Conservation (phyloP, 1,140 invertebrate species). For the Drosophila navojoa region DNA sequence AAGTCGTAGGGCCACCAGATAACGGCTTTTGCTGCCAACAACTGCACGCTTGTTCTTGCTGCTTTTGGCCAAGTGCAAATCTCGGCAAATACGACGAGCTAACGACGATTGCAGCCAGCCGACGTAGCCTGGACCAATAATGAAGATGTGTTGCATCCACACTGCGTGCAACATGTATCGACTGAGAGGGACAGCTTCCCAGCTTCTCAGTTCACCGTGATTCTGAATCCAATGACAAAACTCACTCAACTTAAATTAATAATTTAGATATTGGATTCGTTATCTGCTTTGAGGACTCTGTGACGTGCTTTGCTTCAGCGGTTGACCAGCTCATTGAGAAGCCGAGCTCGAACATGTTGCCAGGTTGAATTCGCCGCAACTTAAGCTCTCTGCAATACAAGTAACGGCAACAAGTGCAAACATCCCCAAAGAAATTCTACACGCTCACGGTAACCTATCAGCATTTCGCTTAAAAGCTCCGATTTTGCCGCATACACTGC, state of each 20-base stretch:
- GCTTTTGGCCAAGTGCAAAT: constrained; percentile 54
- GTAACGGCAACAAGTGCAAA: constrained; percentile 72
- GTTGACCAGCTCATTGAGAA: not conserved
- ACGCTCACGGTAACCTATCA: constrained; percentile 47
- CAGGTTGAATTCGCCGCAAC: constrained; percentile 65
- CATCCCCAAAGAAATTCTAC: constrained; percentile 35
- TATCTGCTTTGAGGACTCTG: not conserved
- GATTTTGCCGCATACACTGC: constrained; percentile 3
- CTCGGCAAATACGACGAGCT: constrained; percentile 50
- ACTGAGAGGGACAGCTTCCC: no score
- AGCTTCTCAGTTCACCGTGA: no score
- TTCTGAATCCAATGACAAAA: not conserved
- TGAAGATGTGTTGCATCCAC: constrained; percentile 35
- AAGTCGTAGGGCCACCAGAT: constrained; percentile 34
- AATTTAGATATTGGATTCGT: not conserved
- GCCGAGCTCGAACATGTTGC: constrained; percentile 64
- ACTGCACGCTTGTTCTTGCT: constrained; percentile 31
- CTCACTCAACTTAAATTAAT: not conserved
- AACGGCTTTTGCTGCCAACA: constrained; percentile 37
- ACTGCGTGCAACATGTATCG: constrained; percentile 22
- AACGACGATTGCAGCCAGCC: constrained; percentile 41
- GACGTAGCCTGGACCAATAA: constrained; percentile 39
- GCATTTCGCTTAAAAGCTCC: constrained; percentile 49
- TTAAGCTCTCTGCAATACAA: constrained; percentile 8
- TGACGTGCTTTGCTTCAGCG: not conserved